A percentile compares a stretch with the other conserved stretches of the same genome.
phyloP scores from a whole-genome alignment of 2,888 invertebrate species.

The Herminia tarsipennalis region DNA sequence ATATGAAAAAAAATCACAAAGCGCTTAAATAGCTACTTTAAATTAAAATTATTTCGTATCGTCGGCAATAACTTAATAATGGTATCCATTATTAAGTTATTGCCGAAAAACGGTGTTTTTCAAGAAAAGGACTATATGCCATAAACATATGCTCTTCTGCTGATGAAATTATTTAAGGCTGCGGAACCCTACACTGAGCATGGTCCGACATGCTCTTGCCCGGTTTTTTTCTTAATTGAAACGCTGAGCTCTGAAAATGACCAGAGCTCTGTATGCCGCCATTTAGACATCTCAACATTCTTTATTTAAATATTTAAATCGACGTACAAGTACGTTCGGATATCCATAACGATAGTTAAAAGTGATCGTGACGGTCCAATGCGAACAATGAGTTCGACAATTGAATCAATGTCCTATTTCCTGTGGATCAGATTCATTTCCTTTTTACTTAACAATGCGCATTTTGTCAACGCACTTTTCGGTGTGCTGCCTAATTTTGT shows the following conservation, averaged over 20 bases:
- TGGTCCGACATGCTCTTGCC: too few species aligned
- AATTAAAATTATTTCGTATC: too few species aligned
- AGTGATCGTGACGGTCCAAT: conserved; percentile 63
- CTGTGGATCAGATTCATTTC: conserved; percentile 83
- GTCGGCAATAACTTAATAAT: too few species aligned
- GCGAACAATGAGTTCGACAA: conserved; percentile 69
- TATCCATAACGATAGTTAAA: conserved; percentile 50
- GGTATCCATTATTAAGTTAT: too few species aligned
- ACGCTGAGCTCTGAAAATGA: background rate
- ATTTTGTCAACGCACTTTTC: conserved; percentile 76
- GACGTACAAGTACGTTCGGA: background rate
- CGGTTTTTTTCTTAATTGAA: too few species aligned
- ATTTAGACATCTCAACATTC: background rate
- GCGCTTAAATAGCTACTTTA: too few species aligned
- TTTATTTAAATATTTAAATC: background rate
- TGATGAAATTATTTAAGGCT: too few species aligned
- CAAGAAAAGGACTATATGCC: too few species aligned
- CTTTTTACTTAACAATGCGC: conserved; percentile 76
- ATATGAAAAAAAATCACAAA: too few species aligned
- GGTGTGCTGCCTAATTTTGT: conserved; percentile 65
- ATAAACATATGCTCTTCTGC: too few species aligned
- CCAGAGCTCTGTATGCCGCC: background rate
- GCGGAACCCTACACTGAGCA: too few species aligned
- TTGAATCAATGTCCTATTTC: conserved; percentile 84
- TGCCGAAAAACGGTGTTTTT: too few species aligned